These are phyloP conservation scores for Drosophila histrio DNA, from an alignment of 2,888 invertebrate genomes.

Conservation along the genomic window DNA sequence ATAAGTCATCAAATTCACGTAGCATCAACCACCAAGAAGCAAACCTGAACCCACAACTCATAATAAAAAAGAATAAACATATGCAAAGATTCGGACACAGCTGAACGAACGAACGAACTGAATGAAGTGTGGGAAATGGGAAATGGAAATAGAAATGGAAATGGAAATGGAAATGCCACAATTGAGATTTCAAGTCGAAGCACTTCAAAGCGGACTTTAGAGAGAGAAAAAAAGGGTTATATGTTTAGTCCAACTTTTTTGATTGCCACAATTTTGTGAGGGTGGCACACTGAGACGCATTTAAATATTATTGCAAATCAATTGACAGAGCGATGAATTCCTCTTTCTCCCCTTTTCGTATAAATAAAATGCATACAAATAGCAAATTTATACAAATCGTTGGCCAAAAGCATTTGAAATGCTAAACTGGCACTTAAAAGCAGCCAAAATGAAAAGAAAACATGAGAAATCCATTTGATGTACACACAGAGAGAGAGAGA, in stretches of 20 bases:
- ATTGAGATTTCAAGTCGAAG: slow-evolving; percentile 52
- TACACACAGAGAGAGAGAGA: slow-evolving; percentile 13
- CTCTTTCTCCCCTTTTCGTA: slow-evolving; percentile 4
- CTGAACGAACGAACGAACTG: slow-evolving; percentile 42
- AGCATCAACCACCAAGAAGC: slow-evolving; percentile 45
- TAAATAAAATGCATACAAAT: slow-evolving; percentile 80
- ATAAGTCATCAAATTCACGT: slow-evolving; percentile 80
- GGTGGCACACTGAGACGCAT: slow-evolving; percentile 68
- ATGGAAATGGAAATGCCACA: slow-evolving; percentile 53
- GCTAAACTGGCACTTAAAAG: slow-evolving; percentile 81
- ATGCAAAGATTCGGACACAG: slow-evolving; percentile 79
- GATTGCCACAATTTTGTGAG: slow-evolving; percentile 70
- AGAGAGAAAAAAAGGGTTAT: slow-evolving; percentile 66
- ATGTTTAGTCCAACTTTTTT: slow-evolving; percentile 38
- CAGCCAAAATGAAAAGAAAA: slow-evolving; percentile 82
- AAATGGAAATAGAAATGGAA: slow-evolving; percentile 52
- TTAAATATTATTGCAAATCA: slow-evolving; percentile 82
- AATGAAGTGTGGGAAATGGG: slow-evolving; percentile 26
- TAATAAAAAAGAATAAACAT: slow-evolving; percentile 72
- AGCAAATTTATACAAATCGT: slow-evolving; percentile 80
- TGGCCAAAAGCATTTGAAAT: slow-evolving; percentile 70
- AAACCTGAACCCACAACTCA: slow-evolving; percentile 47
- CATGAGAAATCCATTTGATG: slow-evolving; percentile 81
- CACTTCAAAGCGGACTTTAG: slow-evolving; percentile 65
- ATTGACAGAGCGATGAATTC: slow-evolving; percentile 53